Percentiles rank a stretch among this genome's conserved stretches.
Conservation (phyloP, 1,140 invertebrate genomes). For the Trichonephila clavata region DNA sequence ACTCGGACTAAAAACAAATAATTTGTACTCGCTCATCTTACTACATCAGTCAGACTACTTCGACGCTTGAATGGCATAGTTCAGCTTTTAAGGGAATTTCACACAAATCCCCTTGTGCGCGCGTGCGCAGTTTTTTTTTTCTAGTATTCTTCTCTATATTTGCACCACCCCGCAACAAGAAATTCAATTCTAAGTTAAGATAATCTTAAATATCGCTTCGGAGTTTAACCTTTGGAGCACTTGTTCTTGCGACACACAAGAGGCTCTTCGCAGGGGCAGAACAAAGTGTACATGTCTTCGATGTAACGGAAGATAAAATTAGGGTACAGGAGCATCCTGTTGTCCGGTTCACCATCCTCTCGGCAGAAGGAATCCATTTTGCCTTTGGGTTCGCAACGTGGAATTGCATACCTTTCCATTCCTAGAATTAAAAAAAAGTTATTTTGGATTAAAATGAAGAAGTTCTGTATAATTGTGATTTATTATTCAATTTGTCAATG, state of each 20-base stretch:
- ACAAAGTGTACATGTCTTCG: neutral
- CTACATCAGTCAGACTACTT: too few relatives aligned
- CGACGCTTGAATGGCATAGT: too few relatives aligned
- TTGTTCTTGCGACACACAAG: neutral
- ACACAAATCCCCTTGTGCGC: too few relatives aligned
- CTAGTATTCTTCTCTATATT: too few relatives aligned
- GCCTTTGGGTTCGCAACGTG: neutral
- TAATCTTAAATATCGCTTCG: too few relatives aligned
- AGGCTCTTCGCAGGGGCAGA: neutral
- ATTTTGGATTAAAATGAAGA: neutral
- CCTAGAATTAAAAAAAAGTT: neutral
- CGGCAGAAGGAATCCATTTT: neutral
- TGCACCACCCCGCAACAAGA: too few relatives aligned
- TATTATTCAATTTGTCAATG: neutral
- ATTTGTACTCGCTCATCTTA: too few relatives aligned
- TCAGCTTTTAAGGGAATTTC: too few relatives aligned
- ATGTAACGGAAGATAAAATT: neutral
- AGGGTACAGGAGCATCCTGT: neutral
- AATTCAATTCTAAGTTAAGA: too few relatives aligned
- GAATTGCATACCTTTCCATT: neutral
- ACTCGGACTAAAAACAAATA: too few relatives aligned
- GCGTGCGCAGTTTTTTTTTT: too few relatives aligned
- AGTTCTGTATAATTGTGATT: neutral
- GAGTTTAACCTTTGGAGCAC: neutral
- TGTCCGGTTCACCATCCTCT: neutral